Percentiles rank a stretch among this genome's conserved stretches.
phyloP scores from a whole-genome alignment of 2,888 invertebrate genomes.

The Stegophylla sp. region DNA sequence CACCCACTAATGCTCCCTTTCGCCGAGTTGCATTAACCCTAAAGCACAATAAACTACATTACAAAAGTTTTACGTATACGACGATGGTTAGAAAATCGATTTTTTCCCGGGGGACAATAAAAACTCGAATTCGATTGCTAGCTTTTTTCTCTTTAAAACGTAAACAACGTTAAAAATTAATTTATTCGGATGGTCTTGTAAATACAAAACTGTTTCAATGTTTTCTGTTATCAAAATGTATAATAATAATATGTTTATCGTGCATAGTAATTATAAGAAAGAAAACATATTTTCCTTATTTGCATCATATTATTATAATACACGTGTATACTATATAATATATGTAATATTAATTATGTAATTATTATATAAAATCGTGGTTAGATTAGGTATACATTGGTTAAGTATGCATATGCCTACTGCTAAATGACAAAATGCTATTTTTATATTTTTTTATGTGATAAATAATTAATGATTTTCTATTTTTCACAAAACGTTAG shows the following conservation, averaged over 20 bases:
- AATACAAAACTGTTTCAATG: not conserved
- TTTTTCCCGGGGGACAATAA: constrained; percentile 19
- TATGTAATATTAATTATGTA: too few relatives aligned
- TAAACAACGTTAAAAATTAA: constrained; percentile 41
- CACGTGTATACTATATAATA: too few relatives aligned
- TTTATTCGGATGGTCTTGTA: not conserved
- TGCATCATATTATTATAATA: too few relatives aligned
- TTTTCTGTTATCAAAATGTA: not conserved
- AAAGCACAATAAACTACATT: constrained; percentile 32
- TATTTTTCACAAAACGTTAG: too few relatives aligned
- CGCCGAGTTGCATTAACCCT: constrained; percentile 40
- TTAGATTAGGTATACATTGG: too few relatives aligned
- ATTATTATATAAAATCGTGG: too few relatives aligned
- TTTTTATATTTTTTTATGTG: too few relatives aligned
- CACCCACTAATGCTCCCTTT: constrained; percentile 21
- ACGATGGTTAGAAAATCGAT: constrained; percentile 46
- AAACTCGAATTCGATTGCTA: constrained; percentile 35
- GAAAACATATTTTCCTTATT: not conserved
- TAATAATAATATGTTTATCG: not conserved
- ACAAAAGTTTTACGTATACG: constrained; percentile 45
- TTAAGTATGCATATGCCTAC: too few relatives aligned
- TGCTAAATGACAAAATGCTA: too few relatives aligned
- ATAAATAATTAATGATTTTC: too few relatives aligned
- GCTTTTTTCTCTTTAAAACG: not conserved
- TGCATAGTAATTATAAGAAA: not conserved